Evolutionary conservation across 2,113 vertebrate genomes (phyloP), one percentile per base, ranked within the genome.

Genomic region (Calyptomena viridis): DNA sequence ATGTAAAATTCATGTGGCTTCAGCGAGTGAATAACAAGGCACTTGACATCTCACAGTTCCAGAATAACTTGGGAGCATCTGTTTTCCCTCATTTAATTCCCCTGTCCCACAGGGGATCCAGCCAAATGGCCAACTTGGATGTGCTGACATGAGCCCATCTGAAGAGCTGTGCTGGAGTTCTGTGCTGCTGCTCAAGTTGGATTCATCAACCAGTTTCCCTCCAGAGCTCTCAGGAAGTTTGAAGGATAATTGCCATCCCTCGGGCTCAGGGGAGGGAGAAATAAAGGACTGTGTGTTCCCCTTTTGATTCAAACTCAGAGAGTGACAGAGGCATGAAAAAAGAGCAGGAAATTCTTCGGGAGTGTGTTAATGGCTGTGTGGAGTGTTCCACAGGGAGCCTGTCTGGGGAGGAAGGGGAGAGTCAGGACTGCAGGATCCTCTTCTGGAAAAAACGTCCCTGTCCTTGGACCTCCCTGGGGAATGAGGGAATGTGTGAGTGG

Each of bases 181-280:
- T 62, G 67, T 56, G 85, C 27, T 49, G 49, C 58, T 91, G 82
- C 82, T 86, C 49, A 19, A 83, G 60, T 28, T 90, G 68, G 55
- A 86, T 74, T 83, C 80, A 88, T 80, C 33, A 86, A 58, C 37
- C 71, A 68, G 21, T 52, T 47, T 19, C 28, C 28, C 33, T 47
- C 35, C n/a, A 23, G 73, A 87, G 79, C 82, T 93, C 91, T 84
- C 60, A 86, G 72, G 50, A 94, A 91, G 55, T 93, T 84, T 92
- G 83, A 90, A 92, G 64, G 60, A 86, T 92, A 93, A 90, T 90
- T 92, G 59, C 39, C 73, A 88, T 92, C 33, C 42, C 37, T 62
- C 8, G 4, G 79, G 59, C 80, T 93, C 90, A 17, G 16, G 87
- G 64, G 74, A 95, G 71, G 44, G 22, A 72, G 78, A 91, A 94